These are phyloP conservation scores for Engystomops pustulosus DNA, from an alignment of 2,113 vertebrate species.

Conservation along the genomic window DNA sequence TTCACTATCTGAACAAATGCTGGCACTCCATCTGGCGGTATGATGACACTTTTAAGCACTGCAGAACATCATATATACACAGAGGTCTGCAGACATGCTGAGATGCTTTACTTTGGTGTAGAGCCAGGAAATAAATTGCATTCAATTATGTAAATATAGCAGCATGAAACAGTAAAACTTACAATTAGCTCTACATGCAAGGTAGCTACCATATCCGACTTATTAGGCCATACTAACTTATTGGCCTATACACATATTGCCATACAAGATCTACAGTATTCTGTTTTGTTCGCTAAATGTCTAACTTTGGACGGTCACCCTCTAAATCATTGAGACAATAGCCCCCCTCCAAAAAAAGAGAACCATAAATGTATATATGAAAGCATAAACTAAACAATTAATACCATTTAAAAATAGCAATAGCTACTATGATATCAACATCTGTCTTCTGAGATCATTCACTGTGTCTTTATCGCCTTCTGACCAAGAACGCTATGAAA, in stretches of 20 bases:
- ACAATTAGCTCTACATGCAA: background rate
- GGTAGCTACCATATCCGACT: background rate
- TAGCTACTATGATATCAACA: too few species aligned
- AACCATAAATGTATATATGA: too few species aligned
- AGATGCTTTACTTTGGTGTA: conserved; percentile 7
- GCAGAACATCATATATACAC: background rate
- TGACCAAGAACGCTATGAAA: too few species aligned
- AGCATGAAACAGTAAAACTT: background rate
- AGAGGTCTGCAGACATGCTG: background rate
- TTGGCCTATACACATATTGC: background rate
- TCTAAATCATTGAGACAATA: too few species aligned
- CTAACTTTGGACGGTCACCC: too few species aligned
- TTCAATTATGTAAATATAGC: background rate
- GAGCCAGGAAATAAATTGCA: background rate
- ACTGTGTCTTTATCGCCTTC: too few species aligned
- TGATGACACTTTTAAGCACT: background rate
- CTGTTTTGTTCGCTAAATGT: too few species aligned
- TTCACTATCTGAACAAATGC: conserved; percentile 34
- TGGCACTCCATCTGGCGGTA: conserved; percentile 30
- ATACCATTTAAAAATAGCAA: too few species aligned
- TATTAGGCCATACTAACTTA: background rate
- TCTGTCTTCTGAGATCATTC: too few species aligned
- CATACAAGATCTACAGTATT: background rate
- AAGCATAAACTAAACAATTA: too few species aligned
- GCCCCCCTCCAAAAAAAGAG: too few species aligned